Conservation (phyloP, 2,888 invertebrate genomes). For the Scaptomyza reducta region DNA sequence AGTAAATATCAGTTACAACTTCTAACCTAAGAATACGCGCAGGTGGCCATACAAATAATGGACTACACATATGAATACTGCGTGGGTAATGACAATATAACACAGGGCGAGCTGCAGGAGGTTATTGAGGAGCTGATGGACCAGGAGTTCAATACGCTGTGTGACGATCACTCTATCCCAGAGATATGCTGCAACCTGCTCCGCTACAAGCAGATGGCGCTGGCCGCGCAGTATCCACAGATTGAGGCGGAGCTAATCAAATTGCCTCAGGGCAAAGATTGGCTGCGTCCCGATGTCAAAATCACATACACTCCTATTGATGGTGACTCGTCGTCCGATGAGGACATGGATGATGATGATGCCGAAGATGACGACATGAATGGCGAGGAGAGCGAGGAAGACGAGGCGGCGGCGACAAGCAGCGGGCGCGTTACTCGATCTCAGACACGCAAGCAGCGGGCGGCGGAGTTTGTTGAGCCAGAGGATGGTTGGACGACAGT, state of each 20-base stretch:
- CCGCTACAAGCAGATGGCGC: constrained; percentile 86
- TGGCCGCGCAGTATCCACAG: constrained; percentile 86
- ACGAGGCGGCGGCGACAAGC: constrained; percentile 65
- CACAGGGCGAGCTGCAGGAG: constrained; percentile 87
- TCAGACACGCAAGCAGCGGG: constrained; percentile 63
- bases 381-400: constrained; percentile 55
- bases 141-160: constrained; percentile 89
- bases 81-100: constrained; percentile 86
- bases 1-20: background rate
- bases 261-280: constrained; percentile 86
- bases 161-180: constrained; percentile 89
- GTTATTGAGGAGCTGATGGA: constrained; percentile 89
- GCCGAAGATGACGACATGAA: constrained; percentile 38
- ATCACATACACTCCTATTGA: constrained; percentile 76
- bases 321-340: constrained; percentile 83
- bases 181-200: constrained; percentile 87
- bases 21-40: constrained; percentile 70
- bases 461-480: constrained; percentile 80
- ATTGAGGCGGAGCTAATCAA: constrained; percentile 86
- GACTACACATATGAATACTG: constrained; percentile 88
- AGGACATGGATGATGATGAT: constrained; percentile 73
- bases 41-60: constrained; percentile 88
- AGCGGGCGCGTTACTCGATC: constrained; percentile 64
- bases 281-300: constrained; percentile 86
- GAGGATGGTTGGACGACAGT: constrained; percentile 90